These are phyloP conservation scores for Trichomycterus rosablanca DNA, from an alignment of 2,113 vertebrate genomes.

Conservation along the genomic window DNA sequence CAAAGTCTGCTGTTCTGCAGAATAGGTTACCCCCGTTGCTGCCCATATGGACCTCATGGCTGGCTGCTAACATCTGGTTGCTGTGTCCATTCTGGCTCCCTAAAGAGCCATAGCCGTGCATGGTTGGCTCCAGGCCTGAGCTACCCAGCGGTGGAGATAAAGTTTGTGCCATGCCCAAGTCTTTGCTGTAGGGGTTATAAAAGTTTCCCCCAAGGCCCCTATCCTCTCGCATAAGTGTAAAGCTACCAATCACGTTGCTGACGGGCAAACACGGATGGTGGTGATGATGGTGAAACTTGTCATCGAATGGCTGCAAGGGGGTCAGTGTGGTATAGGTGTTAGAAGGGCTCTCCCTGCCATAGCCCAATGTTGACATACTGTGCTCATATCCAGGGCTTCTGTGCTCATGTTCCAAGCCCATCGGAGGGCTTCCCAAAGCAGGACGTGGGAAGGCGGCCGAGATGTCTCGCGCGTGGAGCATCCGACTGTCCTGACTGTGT, in stretches of 20 bases:
- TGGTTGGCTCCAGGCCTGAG: slow-evolving; percentile 61
- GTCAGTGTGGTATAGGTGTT: slow-evolving; percentile 77
- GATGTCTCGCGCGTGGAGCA: slow-evolving; percentile 70
- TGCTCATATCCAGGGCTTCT: slow-evolving; percentile 65
- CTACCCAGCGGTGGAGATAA: slow-evolving; percentile 65
- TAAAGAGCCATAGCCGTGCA: slow-evolving; percentile 67
- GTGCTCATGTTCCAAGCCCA: slow-evolving; percentile 71
- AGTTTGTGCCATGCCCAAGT: slow-evolving; percentile 70
- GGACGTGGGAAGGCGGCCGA: slow-evolving; percentile 71
- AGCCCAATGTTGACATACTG: slow-evolving; percentile 72
- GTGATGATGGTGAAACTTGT: slow-evolving; percentile 76
- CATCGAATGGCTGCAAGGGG: slow-evolving; percentile 74
- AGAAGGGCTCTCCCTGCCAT: slow-evolving; percentile 72
- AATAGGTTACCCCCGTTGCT: slow-evolving; percentile 64
- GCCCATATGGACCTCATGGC: slow-evolving; percentile 69
- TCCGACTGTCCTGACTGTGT: slow-evolving; percentile 69
- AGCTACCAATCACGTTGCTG: slow-evolving; percentile 78
- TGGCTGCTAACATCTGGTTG: slow-evolving; percentile 65
- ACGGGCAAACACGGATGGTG: slow-evolving; percentile 73
- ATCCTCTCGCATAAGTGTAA: slow-evolving; percentile 78
- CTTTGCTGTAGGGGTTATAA: slow-evolving; percentile 76
- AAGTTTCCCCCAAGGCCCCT: slow-evolving; percentile 71
- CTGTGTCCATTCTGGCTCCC: slow-evolving; percentile 57
- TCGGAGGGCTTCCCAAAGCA: slow-evolving; percentile 65
- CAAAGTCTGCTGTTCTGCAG: slow-evolving; percentile 71